phyloP scores from a whole-genome alignment of 2,797 vertebrate genomes.

The Sebastes melanostomus region DNA sequence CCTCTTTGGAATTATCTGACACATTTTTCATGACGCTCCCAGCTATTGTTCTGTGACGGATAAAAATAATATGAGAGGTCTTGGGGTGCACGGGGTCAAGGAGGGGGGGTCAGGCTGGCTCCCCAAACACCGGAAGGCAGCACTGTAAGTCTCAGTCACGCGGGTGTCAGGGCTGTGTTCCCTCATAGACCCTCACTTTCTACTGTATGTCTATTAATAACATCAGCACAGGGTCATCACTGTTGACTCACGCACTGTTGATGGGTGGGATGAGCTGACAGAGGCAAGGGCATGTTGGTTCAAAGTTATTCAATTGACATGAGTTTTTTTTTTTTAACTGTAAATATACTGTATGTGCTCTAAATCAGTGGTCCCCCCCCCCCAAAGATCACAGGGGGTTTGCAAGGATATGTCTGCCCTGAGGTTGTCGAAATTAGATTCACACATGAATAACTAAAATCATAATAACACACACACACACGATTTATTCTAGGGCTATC shows the following conservation, averaged over 20 bases:
- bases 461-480: too few species aligned
- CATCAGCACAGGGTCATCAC: constrained; percentile 16
- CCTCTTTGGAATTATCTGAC: constrained; percentile 64
- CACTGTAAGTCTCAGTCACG: constrained; percentile 66
- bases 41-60: constrained; percentile 80
- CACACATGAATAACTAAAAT: too few species aligned
- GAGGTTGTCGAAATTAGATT: too few species aligned
- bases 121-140: constrained; percentile 80
- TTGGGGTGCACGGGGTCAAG: constrained; percentile 59
- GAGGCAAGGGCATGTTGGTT: constrained; percentile 11
- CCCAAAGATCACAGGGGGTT: too few species aligned
- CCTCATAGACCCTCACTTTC: constrained; percentile 72
- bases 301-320: not conserved
- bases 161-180: constrained; percentile 72
- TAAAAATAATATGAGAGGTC: constrained; percentile 81
- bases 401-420: too few species aligned
- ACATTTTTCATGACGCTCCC: constrained; percentile 67
- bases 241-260: not conserved
- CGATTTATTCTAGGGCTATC: too few species aligned
- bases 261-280: constrained; percentile 40
- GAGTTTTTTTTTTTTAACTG: not conserved
- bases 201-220: constrained; percentile 71
- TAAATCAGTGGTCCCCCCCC: not conserved
- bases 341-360: not conserved
- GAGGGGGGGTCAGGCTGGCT: constrained; percentile 67